phyloP scores from a whole-genome alignment of 2,113 vertebrate species.

The Oryzias woworae region DNA sequence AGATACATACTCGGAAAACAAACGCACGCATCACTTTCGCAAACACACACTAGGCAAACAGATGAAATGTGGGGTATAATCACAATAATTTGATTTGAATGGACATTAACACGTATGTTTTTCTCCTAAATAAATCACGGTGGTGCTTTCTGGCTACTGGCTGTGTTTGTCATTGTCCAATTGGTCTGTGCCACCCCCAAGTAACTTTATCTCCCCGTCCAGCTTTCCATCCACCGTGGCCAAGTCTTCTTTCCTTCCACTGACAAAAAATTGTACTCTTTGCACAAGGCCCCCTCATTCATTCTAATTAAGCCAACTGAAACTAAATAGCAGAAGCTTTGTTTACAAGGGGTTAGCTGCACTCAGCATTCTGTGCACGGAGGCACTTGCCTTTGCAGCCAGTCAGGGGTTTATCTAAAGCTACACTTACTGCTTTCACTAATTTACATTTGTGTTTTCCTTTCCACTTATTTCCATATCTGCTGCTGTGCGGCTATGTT shows the following conservation, averaged over 20 bases:
- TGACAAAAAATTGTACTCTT: slow-evolving; percentile 60
- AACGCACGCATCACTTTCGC: slow-evolving; percentile 15
- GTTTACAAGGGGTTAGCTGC: slow-evolving; percentile 68
- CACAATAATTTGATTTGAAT: slow-evolving; percentile 59
- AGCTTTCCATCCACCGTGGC: slow-evolving; percentile 66
- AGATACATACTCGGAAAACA: slow-evolving; percentile 32
- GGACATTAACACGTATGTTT: slow-evolving; percentile 64
- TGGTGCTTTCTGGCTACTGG: slow-evolving; percentile 51
- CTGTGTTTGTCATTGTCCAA: slow-evolving; percentile 70
- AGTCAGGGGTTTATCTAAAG: slow-evolving; percentile 71
- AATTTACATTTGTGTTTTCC: slow-evolving; percentile 69
- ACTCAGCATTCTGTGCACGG: slow-evolving; percentile 69
- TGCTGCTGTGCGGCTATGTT: slow-evolving; percentile 37
- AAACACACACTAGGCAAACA: slow-evolving; percentile 15
- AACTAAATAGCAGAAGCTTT: slow-evolving; percentile 76
- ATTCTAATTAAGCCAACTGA: slow-evolving; percentile 76
- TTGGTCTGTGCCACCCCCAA: slow-evolving; percentile 57
- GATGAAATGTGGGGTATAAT: slow-evolving; percentile 45
- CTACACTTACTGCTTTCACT: slow-evolving; percentile 70
- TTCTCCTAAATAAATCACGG: slow-evolving; percentile 56
- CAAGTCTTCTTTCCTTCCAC: slow-evolving; percentile 59
- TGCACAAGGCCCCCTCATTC: slow-evolving; percentile 69
- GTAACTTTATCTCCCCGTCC: slow-evolving; percentile 71
- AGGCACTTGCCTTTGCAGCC: slow-evolving; percentile 67
- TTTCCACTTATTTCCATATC: slow-evolving; percentile 67